Evolutionary conservation across 1,140 invertebrate species (phyloP).

Genomic region (Drosophila ercepeae): DNA sequence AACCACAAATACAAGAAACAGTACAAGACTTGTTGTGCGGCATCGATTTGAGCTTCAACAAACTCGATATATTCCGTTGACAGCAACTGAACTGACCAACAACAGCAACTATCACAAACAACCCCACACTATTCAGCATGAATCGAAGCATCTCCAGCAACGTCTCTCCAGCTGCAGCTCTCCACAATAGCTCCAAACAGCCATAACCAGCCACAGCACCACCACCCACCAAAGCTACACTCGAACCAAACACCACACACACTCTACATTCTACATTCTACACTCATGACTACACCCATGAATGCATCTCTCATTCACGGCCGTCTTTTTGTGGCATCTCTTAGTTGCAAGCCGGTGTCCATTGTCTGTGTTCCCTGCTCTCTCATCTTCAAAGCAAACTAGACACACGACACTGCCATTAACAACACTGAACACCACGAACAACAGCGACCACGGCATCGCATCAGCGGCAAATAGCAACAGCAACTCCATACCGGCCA

Average conservation of each 20-base stretch:
- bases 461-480: constrained; percentile 37
- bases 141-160: constrained; percentile 35
- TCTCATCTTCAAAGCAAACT: constrained; percentile 1
- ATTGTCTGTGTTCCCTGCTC: not conserved
- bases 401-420: constrained; percentile 12
- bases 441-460: constrained; percentile 33
- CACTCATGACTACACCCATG: no score
- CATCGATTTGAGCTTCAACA: constrained; percentile 58
- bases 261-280: not conserved
- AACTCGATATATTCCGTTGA: constrained; percentile 75
- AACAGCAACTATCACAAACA: not conserved
- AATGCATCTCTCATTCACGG: not conserved
- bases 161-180: constrained; percentile 39
- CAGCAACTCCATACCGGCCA: constrained; percentile 29
- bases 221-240: constrained; percentile 17
- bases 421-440: constrained; percentile 51
- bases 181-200: not conserved
- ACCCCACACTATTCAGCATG: constrained; percentile 43
- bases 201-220: constrained; percentile 11
- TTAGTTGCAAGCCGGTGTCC: not conserved
- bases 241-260: not conserved
- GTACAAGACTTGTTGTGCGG: constrained; percentile 47
- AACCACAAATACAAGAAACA: not conserved
- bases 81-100: constrained; percentile 35
- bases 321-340: not conserved